These are phyloP conservation scores for Brachypteracias leptosomus DNA, from an alignment of 2,113 vertebrate species.

Conservation along the genomic window DNA sequence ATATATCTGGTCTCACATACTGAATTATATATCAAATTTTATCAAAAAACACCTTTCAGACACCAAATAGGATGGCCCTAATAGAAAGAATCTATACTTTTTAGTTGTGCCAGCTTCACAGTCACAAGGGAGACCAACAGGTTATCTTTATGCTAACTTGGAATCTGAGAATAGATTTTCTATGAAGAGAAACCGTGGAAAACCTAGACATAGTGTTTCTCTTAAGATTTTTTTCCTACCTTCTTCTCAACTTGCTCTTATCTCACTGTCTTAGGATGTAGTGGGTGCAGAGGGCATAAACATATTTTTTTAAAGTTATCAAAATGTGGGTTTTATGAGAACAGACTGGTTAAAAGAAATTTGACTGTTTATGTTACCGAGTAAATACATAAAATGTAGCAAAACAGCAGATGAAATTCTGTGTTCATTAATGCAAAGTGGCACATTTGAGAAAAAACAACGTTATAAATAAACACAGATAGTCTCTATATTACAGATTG, in stretches of 20 bases:
- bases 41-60: neutral
- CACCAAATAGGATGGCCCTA: neutral
- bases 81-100: neutral
- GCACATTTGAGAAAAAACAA: neutral
- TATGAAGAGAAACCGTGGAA: neutral
- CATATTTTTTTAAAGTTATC: neutral
- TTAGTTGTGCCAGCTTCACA: neutral
- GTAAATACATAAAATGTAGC: neutral
- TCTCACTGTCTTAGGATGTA: neutral
- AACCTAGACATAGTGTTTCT: neutral
- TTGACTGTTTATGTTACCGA: neutral
- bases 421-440: neutral
- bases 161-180: neutral
- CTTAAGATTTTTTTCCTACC: neutral
- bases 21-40: neutral
- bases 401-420: conserved; percentile 5
- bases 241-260: neutral
- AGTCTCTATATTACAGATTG: neutral
- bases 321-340: neutral
- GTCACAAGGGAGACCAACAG: neutral
- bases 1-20: neutral
- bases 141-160: neutral
- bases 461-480: neutral
- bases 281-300: neutral
- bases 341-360: neutral